Evolutionary conservation across 1,140 invertebrate species (phyloP), one percentile per base, ranked within the genome.

Genomic region (Cydia strobilella): DNA sequence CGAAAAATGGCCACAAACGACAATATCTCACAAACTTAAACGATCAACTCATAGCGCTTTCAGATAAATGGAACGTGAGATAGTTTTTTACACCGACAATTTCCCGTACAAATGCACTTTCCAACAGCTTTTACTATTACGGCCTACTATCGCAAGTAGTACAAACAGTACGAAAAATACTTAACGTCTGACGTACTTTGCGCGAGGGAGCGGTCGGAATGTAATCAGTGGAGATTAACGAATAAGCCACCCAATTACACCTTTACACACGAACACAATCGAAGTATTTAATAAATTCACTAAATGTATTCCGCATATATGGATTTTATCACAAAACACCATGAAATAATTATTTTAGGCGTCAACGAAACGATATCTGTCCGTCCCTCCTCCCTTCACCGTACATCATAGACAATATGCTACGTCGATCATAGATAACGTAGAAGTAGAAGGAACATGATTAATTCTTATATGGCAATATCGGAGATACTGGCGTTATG

Each of bases 61-160:
- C 78, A 82, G 81, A 76, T 83, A 87, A 85, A 88, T 85, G 79
- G 86, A 86, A 88, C 86, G 89, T 91, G 88, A 86, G 90, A 91
- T 88, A 90, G 82, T 87, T 90, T 90, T 90, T 90, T 92, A 90
- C 85, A 81, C 83, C 81, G 86, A 82, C 82, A 87, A 84, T 90
- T 90, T 88, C 87, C 83, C 81, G 79, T 90, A 88, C 84, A 83
- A 90, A 87, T 90, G 83, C 89, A 92, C 90, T 92, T 92, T 92
- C 90, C 89, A 92, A 92, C 85, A 90, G 90, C 90, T 92, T 91
- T 92, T 91, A 92, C 89, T 91, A 92, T 88, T 86, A 88, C 87
- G 85, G 87, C 86, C 88, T 88, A 90, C 85, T 90, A 87, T 84
- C 82, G 87, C 86, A 88, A 90, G 88, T 91, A 91, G 88, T 90